A percentile compares a stretch with the other conserved stretches of the same genome.
These are phyloP conservation scores for Drosophila algonquin DNA, from an alignment of 2,888 invertebrate genomes.

Conservation along the genomic window DNA sequence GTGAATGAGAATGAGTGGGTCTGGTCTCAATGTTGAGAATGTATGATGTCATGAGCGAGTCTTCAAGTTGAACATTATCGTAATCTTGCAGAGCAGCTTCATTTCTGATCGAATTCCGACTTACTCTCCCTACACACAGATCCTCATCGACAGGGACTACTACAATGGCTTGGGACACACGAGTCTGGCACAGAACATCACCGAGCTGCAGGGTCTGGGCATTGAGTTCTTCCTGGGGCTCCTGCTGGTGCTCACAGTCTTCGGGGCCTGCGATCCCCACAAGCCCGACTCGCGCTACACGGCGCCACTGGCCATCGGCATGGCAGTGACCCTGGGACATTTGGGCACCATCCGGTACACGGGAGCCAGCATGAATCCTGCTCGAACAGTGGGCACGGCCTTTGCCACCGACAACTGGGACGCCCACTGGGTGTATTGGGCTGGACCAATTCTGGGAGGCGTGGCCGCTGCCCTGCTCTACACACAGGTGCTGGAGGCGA, in stretches of 20 bases:
- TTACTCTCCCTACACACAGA: constrained; percentile 82
- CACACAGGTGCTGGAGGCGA: constrained; percentile 84
- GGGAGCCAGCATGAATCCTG: constrained; percentile 96
- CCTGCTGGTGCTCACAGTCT: constrained; percentile 94
- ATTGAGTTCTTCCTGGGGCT: constrained; percentile 96
- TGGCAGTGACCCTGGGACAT: constrained; percentile 93
- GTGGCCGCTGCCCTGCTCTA: constrained; percentile 91
- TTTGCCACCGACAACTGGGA: constrained; percentile 90
- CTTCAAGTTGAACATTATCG: background rate
- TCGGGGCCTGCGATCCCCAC: constrained; percentile 87
- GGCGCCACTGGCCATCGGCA: constrained; percentile 94
- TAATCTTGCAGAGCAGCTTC: background rate
- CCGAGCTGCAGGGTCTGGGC: constrained; percentile 92
- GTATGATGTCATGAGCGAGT: constrained; percentile 13
- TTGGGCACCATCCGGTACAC: constrained; percentile 93
- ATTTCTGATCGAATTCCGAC: background rate
- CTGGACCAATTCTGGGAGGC: constrained; percentile 93
- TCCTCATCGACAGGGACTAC: constrained; percentile 87
- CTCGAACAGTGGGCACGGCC: constrained; percentile 94
- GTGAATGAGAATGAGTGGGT: background rate
- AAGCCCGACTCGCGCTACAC: constrained; percentile 90
- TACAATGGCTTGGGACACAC: constrained; percentile 89
- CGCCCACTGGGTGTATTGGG: constrained; percentile 96
- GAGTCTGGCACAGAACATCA: constrained; percentile 86
- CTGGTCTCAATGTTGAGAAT: background rate